Evolutionary conservation across 2,113 vertebrate genomes (phyloP).

Genomic region (Eulacestoma nigropectus): DNA sequence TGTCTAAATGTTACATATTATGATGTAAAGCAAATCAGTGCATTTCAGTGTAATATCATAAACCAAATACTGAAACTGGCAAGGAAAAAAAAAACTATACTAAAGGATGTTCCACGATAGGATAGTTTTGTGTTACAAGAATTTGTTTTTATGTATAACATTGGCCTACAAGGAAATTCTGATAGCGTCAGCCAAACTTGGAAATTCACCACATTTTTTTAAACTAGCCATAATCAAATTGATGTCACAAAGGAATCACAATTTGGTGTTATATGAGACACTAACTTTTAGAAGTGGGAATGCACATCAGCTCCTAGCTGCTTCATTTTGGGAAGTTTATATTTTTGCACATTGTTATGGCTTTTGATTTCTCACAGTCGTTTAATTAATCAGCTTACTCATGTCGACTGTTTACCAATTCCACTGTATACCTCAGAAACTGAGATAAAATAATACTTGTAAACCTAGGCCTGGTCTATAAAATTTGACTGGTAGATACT

Average conservation of each 20-base stretch:
- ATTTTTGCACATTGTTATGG: not conserved
- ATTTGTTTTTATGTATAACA: not conserved
- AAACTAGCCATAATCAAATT: not conserved
- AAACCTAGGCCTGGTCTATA: not conserved
- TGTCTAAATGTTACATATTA: not conserved
- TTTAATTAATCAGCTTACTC: not conserved
- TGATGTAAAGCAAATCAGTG: not conserved
- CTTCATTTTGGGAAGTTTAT: not conserved
- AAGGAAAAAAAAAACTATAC: not conserved
- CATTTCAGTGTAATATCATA: not conserved
- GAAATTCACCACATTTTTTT: not conserved
- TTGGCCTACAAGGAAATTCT: not conserved
- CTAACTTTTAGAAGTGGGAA: not conserved
- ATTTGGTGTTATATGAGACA: not conserved
- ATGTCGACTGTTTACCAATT: not conserved
- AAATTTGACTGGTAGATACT: not conserved
- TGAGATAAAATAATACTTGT: not conserved
- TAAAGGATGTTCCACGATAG: not conserved
- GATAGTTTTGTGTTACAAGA: not conserved
- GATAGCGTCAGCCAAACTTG: not conserved
- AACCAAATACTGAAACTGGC: not conserved
- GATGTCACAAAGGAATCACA: not conserved
- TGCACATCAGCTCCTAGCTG: not conserved
- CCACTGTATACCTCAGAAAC: not conserved
- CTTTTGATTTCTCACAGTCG: not conserved